Base-by-base conservation (phyloP, 2,888 invertebrate genomes). In the Beris morrisii region DNA sequence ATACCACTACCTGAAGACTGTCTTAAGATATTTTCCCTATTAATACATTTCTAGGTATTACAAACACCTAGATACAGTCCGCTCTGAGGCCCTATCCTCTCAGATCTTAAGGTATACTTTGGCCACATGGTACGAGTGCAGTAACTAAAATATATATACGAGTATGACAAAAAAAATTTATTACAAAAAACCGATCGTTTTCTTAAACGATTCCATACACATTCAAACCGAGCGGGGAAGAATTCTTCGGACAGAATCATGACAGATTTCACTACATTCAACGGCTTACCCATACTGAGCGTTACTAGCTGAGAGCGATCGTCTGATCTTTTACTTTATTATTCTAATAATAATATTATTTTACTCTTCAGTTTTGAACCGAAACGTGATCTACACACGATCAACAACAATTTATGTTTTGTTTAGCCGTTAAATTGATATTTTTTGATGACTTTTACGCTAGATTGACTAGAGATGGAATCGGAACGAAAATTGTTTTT, bases 191-290 rank as follows among this genome's bases (percentile, higher is more conserved):
- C 54, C 43, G 55, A 55, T 54, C 46, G 48, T 44, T 55, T 64
- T 64, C 56, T 56, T 56, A 64, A 64, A 31, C 55, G 56, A 11
- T 50, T 31, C 32, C n/a, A 64, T 56, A 55, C 15, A 48, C 48
- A 13, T 48, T 4, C 22, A 48, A 15, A 48, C 48, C 12, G 22
- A 11, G 22, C 15, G 12, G 13, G 12, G 48, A 22, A 48, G 12
- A 48, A 15, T 48, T 22, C 22, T 48, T 13, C 13, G 48, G 22
- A 45, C n/a, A 45, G n/a, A 45, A 45, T 45, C 45, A 45, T 45
- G 38, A 3, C 38, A 38, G 3, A 38, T 38, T 7, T 7, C 38
- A 38, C 38, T 3, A 48, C 48, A 12, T 15, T 3, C 6, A 48
- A 6, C 15, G 48, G 3, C 13, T 15, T 48, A 48, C 12, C 5